phyloP scores from a whole-genome alignment of 2,888 invertebrate species.

The Thyatira batis region DNA sequence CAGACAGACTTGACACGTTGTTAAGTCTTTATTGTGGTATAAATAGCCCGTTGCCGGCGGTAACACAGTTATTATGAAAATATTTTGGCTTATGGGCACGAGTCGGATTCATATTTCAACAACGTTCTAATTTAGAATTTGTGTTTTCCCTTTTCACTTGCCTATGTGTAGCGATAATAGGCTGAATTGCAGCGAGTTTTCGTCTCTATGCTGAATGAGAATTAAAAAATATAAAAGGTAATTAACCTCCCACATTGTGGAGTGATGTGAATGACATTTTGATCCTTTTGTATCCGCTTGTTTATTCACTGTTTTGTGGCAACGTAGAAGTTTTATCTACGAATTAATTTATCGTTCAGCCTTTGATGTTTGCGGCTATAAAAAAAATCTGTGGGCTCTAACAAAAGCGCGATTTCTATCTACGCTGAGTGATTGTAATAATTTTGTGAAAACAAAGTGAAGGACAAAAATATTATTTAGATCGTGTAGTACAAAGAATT shows the following conservation, averaged over 20 bases:
- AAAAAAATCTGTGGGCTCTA: background rate
- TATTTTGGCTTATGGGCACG: constrained; percentile 54
- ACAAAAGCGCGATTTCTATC: background rate
- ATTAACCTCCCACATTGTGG: background rate
- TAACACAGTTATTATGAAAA: constrained; percentile 25
- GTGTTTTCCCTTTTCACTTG: constrained; percentile 32
- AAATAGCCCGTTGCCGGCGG: constrained; percentile 26
- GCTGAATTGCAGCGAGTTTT: constrained; percentile 12
- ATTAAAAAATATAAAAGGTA: background rate
- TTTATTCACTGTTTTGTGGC: constrained; percentile 27
- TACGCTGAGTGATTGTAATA: background rate
- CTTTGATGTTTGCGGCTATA: constrained; percentile 21
- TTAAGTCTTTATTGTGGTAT: constrained; percentile 23
- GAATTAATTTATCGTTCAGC: constrained; percentile 29
- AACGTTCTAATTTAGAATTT: constrained; percentile 46
- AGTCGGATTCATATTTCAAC: constrained; percentile 43
- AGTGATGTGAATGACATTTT: constrained; percentile 1
- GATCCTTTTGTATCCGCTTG: constrained; percentile 17
- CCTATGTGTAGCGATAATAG: constrained; percentile 32
- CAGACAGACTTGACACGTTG: too few species aligned
- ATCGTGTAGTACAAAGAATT: background rate
- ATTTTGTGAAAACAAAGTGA: background rate
- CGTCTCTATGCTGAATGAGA: background rate
- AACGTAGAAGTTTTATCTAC: constrained; percentile 28
- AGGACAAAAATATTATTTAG: background rate